Evolutionary conservation across 2,888 invertebrate species (phyloP).

Genomic region (Teleogryllus oceanicus): DNA sequence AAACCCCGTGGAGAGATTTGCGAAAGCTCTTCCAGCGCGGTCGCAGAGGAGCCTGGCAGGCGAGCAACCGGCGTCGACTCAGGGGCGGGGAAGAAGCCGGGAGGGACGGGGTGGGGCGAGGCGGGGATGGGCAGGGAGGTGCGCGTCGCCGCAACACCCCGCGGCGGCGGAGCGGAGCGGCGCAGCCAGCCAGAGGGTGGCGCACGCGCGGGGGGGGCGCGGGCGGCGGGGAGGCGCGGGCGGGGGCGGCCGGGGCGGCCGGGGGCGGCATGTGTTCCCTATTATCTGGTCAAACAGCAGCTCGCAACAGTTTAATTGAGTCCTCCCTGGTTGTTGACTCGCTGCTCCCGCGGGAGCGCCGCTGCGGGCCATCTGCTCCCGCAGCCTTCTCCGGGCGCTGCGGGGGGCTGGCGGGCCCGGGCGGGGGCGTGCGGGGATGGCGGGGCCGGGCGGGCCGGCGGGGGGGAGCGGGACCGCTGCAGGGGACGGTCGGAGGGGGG

Average conservation of each 20-base stretch:
- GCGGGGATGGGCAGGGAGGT: no score
- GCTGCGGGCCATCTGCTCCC: conserved; percentile 7
- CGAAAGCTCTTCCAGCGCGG: no score
- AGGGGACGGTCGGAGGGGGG: neutral
- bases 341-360: conserved; percentile 28
- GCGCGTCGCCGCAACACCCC: no score
- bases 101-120: no score
- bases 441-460: neutral
- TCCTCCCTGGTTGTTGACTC: conserved; percentile 31
- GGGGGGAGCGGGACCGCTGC: no score
- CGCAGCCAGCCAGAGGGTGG: neutral
- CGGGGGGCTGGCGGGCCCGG: neutral
- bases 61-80: no score
- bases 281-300: conserved; percentile 33
- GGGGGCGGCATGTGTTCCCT: conserved; percentile 23
- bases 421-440: neutral
- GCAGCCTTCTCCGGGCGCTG: neutral
- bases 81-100: no score
- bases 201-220: neutral
- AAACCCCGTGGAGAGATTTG: no score
- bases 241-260: neutral
- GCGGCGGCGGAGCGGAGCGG: no score
- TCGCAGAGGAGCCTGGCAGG: no score
- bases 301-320: conserved; percentile 34
- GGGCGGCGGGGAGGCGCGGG: neutral